Percentiles rank a stretch among this genome's conserved stretches.
Conservation (phyloP, 2,113 vertebrate genomes). For the Corythaixoides concolor region DNA sequence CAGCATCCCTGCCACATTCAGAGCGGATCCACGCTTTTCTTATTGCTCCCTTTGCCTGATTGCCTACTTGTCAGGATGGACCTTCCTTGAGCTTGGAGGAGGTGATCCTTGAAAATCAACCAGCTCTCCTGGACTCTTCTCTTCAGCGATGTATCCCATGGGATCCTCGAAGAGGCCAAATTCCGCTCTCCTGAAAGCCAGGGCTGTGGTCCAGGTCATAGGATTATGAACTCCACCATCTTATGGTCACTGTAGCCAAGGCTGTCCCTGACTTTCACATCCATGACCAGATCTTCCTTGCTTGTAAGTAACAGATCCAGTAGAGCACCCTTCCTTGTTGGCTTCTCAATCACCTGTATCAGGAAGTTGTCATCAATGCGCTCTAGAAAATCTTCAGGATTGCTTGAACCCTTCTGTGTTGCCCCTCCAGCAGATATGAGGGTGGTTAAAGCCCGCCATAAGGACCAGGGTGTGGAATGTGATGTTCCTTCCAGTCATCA, state of each 20-base stretch:
- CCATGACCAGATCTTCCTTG: background rate
- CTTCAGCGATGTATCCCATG: background rate
- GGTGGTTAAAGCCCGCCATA: background rate
- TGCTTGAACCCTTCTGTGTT: background rate
- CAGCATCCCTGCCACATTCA: background rate
- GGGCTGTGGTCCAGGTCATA: rapidly evolving
- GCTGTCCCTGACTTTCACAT: background rate
- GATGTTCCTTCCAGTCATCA: background rate
- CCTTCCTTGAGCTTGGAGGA: background rate
- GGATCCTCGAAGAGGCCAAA: background rate
- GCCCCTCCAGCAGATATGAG: background rate
- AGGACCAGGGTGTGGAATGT: background rate
- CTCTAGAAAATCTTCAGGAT: background rate
- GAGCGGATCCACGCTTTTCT: background rate
- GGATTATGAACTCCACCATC: background rate
- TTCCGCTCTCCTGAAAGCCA: background rate
- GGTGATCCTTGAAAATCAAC: background rate
- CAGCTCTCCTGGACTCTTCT: background rate
- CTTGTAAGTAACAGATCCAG: background rate
- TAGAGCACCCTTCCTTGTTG: background rate
- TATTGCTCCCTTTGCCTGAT: background rate
- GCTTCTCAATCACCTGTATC: background rate
- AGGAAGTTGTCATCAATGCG: background rate
- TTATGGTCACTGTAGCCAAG: background rate
- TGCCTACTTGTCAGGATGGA: background rate